Conservation (phyloP, 2,888 invertebrate species). For the Eudemis profundana region DNA sequence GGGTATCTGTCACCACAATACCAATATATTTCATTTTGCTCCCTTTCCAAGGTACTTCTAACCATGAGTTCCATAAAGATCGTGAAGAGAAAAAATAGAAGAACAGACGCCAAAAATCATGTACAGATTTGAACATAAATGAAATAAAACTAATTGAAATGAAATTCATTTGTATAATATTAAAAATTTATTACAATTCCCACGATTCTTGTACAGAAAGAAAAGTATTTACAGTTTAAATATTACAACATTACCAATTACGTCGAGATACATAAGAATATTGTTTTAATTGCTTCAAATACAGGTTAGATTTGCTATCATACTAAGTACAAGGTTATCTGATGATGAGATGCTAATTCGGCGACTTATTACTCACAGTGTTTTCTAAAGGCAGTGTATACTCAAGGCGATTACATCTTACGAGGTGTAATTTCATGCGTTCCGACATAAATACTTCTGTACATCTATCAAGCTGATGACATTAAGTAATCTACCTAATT, state of each 20-base stretch:
- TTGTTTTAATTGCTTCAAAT: neutral
- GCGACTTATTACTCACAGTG: neutral
- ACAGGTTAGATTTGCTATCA: neutral
- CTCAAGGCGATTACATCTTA: neutral
- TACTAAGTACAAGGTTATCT: neutral
- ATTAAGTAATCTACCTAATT: neutral
- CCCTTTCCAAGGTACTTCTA: slow-evolving; percentile 20
- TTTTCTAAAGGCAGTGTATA: neutral
- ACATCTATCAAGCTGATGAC: neutral
- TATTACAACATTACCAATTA: slow-evolving; percentile 13
- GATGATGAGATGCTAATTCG: neutral
- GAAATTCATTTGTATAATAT: slow-evolving; percentile 28
- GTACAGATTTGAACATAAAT: slow-evolving; percentile 48
- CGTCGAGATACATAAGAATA: neutral
- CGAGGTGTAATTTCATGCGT: neutral
- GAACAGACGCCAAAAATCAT: neutral
- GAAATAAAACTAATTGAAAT: neutral
- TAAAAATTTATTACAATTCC: slow-evolving; percentile 40
- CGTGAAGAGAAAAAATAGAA: slow-evolving; percentile 9
- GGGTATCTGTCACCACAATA: no score
- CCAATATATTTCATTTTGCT: neutral
- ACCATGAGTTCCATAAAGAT: slow-evolving; percentile 15
- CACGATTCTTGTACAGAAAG: slow-evolving; percentile 36
- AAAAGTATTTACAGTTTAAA: slow-evolving; percentile 32
- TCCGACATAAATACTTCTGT: neutral